A percentile compares a stretch with the other conserved stretches of the same genome.
phyloP scores from a whole-genome alignment of 2,888 invertebrate genomes.

The Cyclophora punctaria region DNA sequence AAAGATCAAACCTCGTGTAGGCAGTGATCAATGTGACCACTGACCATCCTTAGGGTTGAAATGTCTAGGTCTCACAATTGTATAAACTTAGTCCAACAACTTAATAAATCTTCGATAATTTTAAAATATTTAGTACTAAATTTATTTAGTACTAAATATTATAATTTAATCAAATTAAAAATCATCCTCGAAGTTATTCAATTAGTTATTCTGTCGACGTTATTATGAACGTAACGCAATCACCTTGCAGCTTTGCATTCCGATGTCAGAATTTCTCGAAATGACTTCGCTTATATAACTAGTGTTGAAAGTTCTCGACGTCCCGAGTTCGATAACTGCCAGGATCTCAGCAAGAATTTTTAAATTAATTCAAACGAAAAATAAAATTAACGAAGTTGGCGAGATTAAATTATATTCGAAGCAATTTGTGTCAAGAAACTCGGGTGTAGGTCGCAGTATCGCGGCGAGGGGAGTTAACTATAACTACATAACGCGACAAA shows the following conservation, averaged over 20 bases:
- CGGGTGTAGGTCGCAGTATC: slow-evolving; percentile 32
- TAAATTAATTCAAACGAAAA: slow-evolving; percentile 71
- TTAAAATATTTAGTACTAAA: too few species aligned
- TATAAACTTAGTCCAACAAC: too few species aligned
- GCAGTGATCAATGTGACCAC: too few species aligned
- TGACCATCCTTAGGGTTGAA: too few species aligned
- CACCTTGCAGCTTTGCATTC: slow-evolving; percentile 24
- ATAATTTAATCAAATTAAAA: too few species aligned
- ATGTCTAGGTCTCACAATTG: too few species aligned
- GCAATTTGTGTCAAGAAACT: slow-evolving; percentile 64
- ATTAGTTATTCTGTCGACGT: slow-evolving; percentile 5
- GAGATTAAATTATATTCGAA: slow-evolving; percentile 63
- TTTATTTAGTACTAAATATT: too few species aligned
- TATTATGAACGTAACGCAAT: slow-evolving; percentile 3
- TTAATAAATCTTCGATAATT: too few species aligned
- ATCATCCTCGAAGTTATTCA: background rate
- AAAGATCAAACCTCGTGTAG: too few species aligned
- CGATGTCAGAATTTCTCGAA: slow-evolving; percentile 48
- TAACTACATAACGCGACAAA: too few species aligned
- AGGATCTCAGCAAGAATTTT: slow-evolving; percentile 63
- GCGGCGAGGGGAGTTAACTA: too few species aligned
- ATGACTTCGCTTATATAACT: slow-evolving; percentile 59
- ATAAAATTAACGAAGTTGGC: slow-evolving; percentile 67
- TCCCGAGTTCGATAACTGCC: slow-evolving; percentile 63
- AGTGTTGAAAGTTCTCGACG: slow-evolving; percentile 60